Conservation (phyloP, 2,888 invertebrate genomes). For the Crossocerus cetratus region DNA sequence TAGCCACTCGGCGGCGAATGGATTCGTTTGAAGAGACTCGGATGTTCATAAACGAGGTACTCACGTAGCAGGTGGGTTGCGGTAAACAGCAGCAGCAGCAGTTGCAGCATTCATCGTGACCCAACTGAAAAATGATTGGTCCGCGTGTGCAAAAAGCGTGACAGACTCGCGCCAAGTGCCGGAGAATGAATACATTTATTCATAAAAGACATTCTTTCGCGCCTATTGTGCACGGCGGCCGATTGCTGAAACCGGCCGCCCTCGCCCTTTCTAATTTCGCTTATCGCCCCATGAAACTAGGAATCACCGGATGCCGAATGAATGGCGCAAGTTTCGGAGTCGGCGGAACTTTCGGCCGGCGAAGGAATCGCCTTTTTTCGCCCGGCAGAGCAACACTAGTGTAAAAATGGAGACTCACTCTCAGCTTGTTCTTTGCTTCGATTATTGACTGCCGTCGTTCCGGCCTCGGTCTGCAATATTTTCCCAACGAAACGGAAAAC, state of each 20-base stretch:
- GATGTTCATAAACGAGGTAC: conserved; percentile 18
- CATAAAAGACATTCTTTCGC: conserved; percentile 10
- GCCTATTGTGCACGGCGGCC: conserved; percentile 2
- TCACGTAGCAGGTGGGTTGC: conserved; percentile 62
- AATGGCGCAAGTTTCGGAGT: neutral
- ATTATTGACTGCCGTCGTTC: conserved; percentile 60
- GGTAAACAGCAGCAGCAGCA: conserved; percentile 69
- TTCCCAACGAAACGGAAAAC: too few relatives aligned
- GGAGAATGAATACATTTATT: conserved; percentile 13
- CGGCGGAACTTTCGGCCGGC: neutral
- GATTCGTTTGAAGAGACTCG: neutral
- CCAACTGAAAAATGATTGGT: conserved; percentile 55
- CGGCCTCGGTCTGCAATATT: conserved; percentile 24
- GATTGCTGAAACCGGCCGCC: neutral
- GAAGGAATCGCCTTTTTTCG: neutral
- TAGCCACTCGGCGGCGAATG: neutral
- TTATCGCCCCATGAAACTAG: conserved; percentile 2
- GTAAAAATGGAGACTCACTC: conserved; percentile 52
- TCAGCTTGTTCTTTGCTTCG: conserved; percentile 66
- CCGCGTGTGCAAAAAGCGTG: conserved; percentile 1
- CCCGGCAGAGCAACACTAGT: neutral
- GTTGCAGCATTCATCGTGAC: conserved; percentile 68
- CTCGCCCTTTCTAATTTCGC: conserved; percentile 34
- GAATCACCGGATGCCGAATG: neutral
- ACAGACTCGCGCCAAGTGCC: conserved; percentile 5